Conservation (phyloP, 2,797 vertebrate genomes). For the Tadarida brasiliensis region DNA sequence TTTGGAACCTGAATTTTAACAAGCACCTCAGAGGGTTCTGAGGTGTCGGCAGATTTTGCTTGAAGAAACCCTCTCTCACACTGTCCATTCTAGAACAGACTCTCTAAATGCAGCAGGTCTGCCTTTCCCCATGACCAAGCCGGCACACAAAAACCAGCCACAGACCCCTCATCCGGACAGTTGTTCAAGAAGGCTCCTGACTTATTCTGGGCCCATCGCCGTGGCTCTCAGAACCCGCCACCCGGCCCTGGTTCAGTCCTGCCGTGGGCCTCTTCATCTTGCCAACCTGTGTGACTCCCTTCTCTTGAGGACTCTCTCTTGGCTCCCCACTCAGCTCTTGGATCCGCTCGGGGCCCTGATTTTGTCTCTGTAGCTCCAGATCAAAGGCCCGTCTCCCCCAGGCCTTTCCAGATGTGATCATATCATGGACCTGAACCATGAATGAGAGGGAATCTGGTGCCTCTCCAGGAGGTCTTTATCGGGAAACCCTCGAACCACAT, state of each 20-base stretch:
- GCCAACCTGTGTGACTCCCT: neutral
- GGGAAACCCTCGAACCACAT: neutral
- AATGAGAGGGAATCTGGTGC: neutral
- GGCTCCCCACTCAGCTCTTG: neutral
- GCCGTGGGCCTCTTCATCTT: neutral
- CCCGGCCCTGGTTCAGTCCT: neutral
- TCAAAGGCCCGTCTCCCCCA: neutral
- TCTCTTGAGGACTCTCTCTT: neutral
- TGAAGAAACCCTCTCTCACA: neutral
- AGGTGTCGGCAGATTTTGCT: neutral
- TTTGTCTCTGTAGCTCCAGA: neutral
- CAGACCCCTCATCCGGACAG: neutral
- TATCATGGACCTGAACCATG: neutral
- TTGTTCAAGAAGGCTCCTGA: neutral
- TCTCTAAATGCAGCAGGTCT: neutral
- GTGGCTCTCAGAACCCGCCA: neutral
- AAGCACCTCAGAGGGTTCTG: neutral
- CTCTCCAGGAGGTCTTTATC: neutral
- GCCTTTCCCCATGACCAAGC: neutral
- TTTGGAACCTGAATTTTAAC: neutral
- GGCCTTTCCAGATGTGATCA: neutral
- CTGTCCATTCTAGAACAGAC: neutral
- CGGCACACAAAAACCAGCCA: neutral
- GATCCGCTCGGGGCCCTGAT: neutral
- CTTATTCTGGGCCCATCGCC: neutral